These are phyloP conservation scores for Prionace glauca DNA, from an alignment of 2,797 vertebrate genomes.

Conservation along the genomic window DNA sequence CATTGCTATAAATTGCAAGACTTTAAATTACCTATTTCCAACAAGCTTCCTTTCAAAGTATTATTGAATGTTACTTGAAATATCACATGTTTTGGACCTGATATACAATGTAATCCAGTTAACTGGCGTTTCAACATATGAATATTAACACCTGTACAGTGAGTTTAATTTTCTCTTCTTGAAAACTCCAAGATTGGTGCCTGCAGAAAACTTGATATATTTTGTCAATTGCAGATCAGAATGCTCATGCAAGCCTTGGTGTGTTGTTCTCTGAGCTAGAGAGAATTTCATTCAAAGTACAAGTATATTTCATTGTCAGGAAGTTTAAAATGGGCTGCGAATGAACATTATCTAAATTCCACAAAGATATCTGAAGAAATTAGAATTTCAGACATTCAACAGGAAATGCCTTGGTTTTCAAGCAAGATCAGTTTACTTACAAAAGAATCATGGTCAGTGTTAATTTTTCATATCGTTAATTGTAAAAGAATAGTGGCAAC, in stretches of 20 bases:
- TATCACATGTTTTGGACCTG: too few relatives aligned
- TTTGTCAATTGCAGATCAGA: not conserved
- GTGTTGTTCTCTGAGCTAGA: too few relatives aligned
- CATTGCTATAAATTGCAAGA: not conserved
- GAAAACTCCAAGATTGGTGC: not conserved
- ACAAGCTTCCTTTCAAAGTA: not conserved
- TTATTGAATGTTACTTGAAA: too few relatives aligned
- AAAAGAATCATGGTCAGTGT: not conserved
- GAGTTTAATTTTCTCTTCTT: not conserved
- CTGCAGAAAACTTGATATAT: not conserved
- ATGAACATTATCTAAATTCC: not conserved
- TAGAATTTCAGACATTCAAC: not conserved
- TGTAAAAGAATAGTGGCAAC: not conserved
- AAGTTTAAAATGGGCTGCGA: not conserved
- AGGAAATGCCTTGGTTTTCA: too few relatives aligned
- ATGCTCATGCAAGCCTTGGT: not conserved
- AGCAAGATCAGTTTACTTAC: too few relatives aligned
- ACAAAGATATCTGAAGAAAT: not conserved
- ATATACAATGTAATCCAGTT: not conserved
- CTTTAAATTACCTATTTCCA: not conserved
- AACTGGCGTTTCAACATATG: not conserved
- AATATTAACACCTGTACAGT: not conserved
- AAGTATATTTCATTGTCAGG: not conserved
- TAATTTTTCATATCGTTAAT: not conserved
- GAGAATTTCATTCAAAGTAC: not conserved